Base-by-base conservation (phyloP, 2,888 invertebrate species). In the Temnothorax rugatulus region DNA sequence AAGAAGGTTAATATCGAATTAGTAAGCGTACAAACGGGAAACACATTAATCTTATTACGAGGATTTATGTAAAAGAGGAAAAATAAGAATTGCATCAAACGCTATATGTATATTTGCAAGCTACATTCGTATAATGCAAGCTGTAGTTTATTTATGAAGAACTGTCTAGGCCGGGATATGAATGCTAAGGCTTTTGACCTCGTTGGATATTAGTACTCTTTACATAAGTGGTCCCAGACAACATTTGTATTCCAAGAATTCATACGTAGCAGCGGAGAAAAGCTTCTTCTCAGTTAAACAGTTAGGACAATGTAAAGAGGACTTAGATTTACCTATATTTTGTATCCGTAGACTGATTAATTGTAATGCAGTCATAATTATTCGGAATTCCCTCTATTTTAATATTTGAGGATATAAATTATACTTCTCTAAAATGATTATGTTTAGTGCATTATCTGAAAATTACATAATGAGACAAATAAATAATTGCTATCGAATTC, bases 131-230 rank as follows among this genome's bases (percentile, higher is more conserved):
- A 63, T 82, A 74, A 82, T 66, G 68, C 74, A 63, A 66, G 41
- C 7, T 25, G 44, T 64, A 64, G 76, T 76, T 84, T 87, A 83
- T 87, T 87, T 84, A 79, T 84, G 64, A 87, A 87, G 81, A 82
- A 84, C 77, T 86, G 74, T 59, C 77, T 77, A 69, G 50, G 68
- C 63, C 41, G 3, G 29, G 11, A 44, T 66, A 44, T 57, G 64
- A 86, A 74, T 82, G 50, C 4, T 57, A 68, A 71, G 44, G 71
- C 76, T 84, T 59, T 74, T 63, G 66, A 64, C 54, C 82, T 54
- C 84, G 69, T 44, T 34, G 63, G 63, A 84, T 82, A 87, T 88
- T 88, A 83, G 76, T 83, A 82, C 73, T 77, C 82, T 66, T 84
- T 71, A 47, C 61, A 68, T 84, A 88, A 88, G 86, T 84, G 84